A percentile compares a stretch with the other conserved stretches of the same genome.
Conservation (phyloP, 2,113 vertebrate species). For the Pseudorhombus dupliciocellatus region DNA sequence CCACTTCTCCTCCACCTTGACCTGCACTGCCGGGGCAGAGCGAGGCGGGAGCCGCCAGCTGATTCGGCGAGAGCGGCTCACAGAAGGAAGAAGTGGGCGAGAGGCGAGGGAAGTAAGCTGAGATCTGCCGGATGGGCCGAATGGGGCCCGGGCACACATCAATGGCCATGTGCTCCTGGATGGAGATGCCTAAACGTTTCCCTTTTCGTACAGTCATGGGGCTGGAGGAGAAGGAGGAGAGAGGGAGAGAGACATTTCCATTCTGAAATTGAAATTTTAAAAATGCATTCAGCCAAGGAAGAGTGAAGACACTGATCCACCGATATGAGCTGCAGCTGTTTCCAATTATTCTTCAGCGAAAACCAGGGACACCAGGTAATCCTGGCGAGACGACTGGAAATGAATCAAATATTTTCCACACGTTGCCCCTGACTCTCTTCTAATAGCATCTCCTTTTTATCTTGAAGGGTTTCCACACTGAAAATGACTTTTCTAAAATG, state of each 20-base stretch:
- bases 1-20: constrained; percentile 33
- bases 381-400: not conserved
- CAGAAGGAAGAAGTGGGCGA: constrained; percentile 78
- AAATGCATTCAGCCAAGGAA: not conserved
- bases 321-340: constrained; percentile 5
- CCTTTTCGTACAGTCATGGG: constrained; percentile 82
- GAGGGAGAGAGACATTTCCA: not conserved
- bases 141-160: constrained; percentile 85
- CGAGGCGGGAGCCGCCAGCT: constrained; percentile 43
- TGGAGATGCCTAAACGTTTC: constrained; percentile 81
- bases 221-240: constrained; percentile 26
- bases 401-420: not conserved
- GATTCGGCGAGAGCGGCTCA: constrained; percentile 78
- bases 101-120: constrained; percentile 84
- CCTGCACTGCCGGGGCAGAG: constrained; percentile 53
- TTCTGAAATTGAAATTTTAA: not conserved
- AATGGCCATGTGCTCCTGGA: constrained; percentile 87
- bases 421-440: not conserved
- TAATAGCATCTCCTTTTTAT: constrained; percentile 5
- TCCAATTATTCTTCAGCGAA: constrained; percentile 1
- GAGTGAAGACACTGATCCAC: not conserved
- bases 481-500: constrained; percentile 20
- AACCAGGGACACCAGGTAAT: not conserved
- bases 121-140: constrained; percentile 84
- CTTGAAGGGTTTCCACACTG: not conserved